phyloP scores from a whole-genome alignment of 2,888 invertebrate species.

The Ochropleura leucogaster region DNA sequence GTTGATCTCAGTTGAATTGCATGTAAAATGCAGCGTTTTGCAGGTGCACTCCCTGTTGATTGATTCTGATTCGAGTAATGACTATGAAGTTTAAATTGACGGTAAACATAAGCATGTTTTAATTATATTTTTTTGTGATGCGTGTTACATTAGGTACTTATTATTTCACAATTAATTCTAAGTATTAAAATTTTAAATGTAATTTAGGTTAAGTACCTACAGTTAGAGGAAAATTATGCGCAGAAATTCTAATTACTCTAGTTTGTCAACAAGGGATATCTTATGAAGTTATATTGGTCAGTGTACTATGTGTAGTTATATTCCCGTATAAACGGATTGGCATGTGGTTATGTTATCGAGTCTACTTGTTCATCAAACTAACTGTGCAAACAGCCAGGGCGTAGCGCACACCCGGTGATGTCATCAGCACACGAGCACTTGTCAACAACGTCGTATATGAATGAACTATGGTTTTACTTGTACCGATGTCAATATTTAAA shows the following conservation, averaged over 20 bases:
- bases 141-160: no score
- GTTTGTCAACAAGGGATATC: neutral
- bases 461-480: constrained; percentile 64
- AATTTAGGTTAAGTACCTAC: neutral
- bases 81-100: neutral
- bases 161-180: neutral
- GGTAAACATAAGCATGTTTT: neutral
- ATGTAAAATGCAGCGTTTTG: neutral
- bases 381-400: constrained; percentile 73
- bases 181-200: neutral
- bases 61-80: neutral
- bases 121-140: neutral
- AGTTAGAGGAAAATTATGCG: constrained; percentile 1
- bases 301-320: constrained; percentile 2
- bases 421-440: constrained; percentile 77
- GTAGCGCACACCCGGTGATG: constrained; percentile 74
- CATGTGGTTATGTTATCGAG: constrained; percentile 67
- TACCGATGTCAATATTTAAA: constrained; percentile 16
- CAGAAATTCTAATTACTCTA: neutral
- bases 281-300: constrained; percentile 1
- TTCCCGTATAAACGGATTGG: constrained; percentile 56
- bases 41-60: neutral
- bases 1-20: neutral
- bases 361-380: constrained; percentile 75
- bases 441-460: constrained; percentile 69